Evolutionary conservation across 2,888 invertebrate genomes (phyloP).

Genomic region (Drosophila engyochracea): DNA sequence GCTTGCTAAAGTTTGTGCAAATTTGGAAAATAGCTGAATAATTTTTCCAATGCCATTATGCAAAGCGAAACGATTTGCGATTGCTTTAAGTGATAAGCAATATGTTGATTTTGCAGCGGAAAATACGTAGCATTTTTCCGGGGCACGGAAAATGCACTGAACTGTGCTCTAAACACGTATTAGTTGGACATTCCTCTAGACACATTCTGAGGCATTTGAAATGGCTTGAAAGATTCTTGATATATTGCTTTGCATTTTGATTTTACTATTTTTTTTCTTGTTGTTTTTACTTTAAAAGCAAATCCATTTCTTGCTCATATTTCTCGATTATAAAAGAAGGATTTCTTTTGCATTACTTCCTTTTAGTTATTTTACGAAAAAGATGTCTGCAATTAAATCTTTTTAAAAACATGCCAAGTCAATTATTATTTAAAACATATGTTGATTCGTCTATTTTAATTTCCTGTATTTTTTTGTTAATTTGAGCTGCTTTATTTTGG

Average conservation of each 20-base stretch:
- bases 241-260: conserved; percentile 10
- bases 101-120: conserved; percentile 46
- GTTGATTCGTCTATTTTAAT: not conserved
- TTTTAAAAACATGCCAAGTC: not conserved
- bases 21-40: conserved; percentile 63
- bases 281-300: not conserved
- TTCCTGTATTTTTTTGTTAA: conserved; percentile 3
- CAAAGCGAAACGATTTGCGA: conserved; percentile 77
- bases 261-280: fast-evolving
- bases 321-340: too few species aligned
- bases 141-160: conserved; percentile 20
- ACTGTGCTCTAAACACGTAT: conserved; percentile 14
- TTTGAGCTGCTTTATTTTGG: conserved; percentile 14
- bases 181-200: not conserved
- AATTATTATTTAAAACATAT: not conserved
- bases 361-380: too few species aligned
- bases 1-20: conserved; percentile 43
- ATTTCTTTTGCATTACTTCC: not conserved
- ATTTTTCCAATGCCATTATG: conserved; percentile 70
- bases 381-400: not conserved
- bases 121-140: conserved; percentile 8
- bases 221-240: conserved; percentile 11
- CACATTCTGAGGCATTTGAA: conserved; percentile 4
- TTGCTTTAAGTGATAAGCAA: conserved; percentile 79
- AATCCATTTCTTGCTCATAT: not conserved